Evolutionary conservation across 2,113 vertebrate genomes (phyloP), one percentile per base, ranked within the genome.

Genomic region (Neofelis nebulosa): DNA sequence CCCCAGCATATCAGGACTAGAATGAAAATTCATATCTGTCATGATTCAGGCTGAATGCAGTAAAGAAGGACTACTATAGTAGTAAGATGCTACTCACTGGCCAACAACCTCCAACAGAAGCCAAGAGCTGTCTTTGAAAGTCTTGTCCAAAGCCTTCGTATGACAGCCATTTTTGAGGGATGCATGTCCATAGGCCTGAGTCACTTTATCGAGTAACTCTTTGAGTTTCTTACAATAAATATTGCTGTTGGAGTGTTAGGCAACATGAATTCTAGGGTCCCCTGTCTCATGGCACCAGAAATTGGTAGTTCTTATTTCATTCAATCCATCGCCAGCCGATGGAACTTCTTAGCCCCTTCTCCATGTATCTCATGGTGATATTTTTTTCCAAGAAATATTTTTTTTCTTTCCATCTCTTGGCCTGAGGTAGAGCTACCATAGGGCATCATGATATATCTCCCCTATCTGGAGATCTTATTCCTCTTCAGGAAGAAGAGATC

Each of bases 161-260:
- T 3, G 10, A 31, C 2, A 50, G n/a, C 21, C 2, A 0, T 80
- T 66, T 91, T 16, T 12, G 65, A 74, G 3, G 10, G 12, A 55
- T 7, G 7, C 13, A 2, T 27, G 5, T 87, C 71, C 23, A 50
- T 5, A 74, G 36, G 8, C 41, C 31, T 38, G 50, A 79, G 9
- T 68, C 48, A 76, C 12, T 85, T 41, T 74, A 52, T 15, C 65
- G 13, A 86, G 50, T 19, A 65, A 89, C 50, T 63, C 38, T 95
- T 48, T 89, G 55, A 85, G 36, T 95, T 95, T 90, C 31, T 68
- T n/a, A 69, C 4, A 69, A 73, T 45, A 41, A 38, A 4, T 66
- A 21, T 82, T 81, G 36, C 13, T 80, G 74, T 89, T 23, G 16
- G 15, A 55, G 13, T 33, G 5, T 45, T 79, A 12, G 68, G 4